Conservation (phyloP, 2,888 invertebrate species). For the Notodonta dromedarius region DNA sequence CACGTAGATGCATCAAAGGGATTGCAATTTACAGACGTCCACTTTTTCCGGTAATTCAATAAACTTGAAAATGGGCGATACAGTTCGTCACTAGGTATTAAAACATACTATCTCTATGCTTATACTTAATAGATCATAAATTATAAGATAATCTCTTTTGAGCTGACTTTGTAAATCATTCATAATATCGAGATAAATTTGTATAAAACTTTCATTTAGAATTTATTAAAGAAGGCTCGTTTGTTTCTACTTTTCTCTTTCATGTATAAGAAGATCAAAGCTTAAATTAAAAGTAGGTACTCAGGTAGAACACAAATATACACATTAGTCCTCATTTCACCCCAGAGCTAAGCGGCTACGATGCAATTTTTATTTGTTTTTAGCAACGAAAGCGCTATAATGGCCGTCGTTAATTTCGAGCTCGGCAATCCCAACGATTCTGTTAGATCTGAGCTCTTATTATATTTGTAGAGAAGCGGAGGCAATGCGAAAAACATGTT, state of each 20-base stretch:
- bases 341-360: slow-evolving; percentile 37
- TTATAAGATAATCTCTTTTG: too few species aligned
- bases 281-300: background rate
- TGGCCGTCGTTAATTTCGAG: slow-evolving; percentile 56
- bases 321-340: slow-evolving; percentile 29
- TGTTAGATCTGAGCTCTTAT: slow-evolving; percentile 51
- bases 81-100: too few species aligned
- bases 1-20: too few species aligned
- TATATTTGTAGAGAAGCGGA: slow-evolving; percentile 39
- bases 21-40: too few species aligned
- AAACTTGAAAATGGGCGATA: too few species aligned
- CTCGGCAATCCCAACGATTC: slow-evolving; percentile 52
- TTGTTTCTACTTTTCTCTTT: background rate
- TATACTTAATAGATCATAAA: too few species aligned
- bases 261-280: background rate
- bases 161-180: too few species aligned
- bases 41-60: too few species aligned
- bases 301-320: background rate
- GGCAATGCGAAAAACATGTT: slow-evolving; percentile 38
- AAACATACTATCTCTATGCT: too few species aligned
- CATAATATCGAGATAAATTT: too few species aligned
- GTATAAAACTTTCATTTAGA: too few species aligned
- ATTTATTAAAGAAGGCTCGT: too few species aligned
- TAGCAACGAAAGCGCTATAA: slow-evolving; percentile 50
- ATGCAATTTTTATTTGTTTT: slow-evolving; percentile 56